A percentile compares a stretch with the other conserved stretches of the same genome.
Evolutionary conservation across 2,888 invertebrate species (phyloP).

Genomic region (Metacarcinus magister): DNA sequence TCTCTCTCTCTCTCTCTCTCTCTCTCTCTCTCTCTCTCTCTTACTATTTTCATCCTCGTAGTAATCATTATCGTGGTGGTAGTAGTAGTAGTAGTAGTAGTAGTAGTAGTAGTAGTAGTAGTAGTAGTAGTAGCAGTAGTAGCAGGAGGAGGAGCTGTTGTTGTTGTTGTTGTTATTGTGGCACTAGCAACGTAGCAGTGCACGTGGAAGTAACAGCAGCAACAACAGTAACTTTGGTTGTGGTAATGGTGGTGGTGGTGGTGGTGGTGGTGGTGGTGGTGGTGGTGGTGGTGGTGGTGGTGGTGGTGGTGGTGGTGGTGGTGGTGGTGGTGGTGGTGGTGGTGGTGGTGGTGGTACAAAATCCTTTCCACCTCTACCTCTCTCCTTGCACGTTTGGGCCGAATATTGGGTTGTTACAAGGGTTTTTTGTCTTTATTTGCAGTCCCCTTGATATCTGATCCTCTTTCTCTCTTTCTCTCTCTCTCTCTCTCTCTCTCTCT

Average conservation of each 20-base stretch:
- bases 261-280: too few species aligned
- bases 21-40: too few species aligned
- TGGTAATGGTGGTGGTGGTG: too few species aligned
- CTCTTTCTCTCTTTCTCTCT: conserved; percentile 12
- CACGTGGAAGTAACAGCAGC: too few species aligned
- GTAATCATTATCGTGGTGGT: background rate
- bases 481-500: conserved; percentile 58
- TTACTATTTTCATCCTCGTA: background rate
- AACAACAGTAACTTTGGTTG: too few species aligned
- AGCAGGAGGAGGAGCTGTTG: background rate
- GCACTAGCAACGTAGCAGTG: too few species aligned
- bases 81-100: background rate
- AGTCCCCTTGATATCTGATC: background rate
- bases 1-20: conserved; percentile 19
- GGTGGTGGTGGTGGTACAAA: too few species aligned
- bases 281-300: too few species aligned
- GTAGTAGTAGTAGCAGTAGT: background rate
- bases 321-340: too few species aligned
- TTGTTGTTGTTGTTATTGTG: too few species aligned
- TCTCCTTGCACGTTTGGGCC: background rate
- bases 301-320: too few species aligned
- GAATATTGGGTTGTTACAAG: background rate
- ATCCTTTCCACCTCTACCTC: too few species aligned
- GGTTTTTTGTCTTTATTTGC: background rate
- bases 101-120: background rate